Base-by-base conservation (phyloP, 2,888 invertebrate species). In the Epinotia nisella region DNA sequence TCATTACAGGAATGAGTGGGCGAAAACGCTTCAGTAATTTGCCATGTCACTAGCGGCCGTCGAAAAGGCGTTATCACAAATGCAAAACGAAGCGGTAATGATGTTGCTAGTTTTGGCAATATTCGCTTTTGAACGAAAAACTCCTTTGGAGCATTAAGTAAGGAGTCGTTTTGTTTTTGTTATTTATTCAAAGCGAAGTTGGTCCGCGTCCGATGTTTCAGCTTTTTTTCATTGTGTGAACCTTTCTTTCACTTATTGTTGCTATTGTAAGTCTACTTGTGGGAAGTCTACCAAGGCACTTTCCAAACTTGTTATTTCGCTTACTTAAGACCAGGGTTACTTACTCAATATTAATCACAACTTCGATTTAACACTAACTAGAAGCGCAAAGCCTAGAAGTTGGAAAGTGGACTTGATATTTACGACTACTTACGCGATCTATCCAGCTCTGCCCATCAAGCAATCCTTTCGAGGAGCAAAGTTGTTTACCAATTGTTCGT, bases 51-150 rank as follows among this genome's bases (percentile, higher is more conserved):
- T 64, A 45, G 55, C 62, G 45, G 29, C 39, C 62, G 67, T 35
- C 49, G 53, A 49, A 49, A 49, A 41, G 64, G 73, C 73, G 69
- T 73, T 73, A 69, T 73, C 62, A 68, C 69, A 73, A 69, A 73
- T 73, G 73, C 73, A 73, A 68, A 71, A 73, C 73, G 68, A 58
- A 65, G 10, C 64, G 58, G 68, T 73, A 69, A 73, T 73, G 73
- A 73, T 69, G 73, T 69, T 64, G 73, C 64, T 64, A 64, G 68
- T 73, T 73, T 73, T 39, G 69, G 41, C 59, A 71, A 71, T 66
- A 60, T 71, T 66, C 59, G 59, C 39, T 59, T 45, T 61, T 24
- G n/a, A 56, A 55, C 41, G 15, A 71, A 62, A 66, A 66, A 71
- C 66, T 60, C 53, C 53, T 71, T 66, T 60, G 53, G 51, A 60